These are phyloP conservation scores for Orius insidiosus DNA, from an alignment of 1,140 invertebrate species.

Conservation along the genomic window DNA sequence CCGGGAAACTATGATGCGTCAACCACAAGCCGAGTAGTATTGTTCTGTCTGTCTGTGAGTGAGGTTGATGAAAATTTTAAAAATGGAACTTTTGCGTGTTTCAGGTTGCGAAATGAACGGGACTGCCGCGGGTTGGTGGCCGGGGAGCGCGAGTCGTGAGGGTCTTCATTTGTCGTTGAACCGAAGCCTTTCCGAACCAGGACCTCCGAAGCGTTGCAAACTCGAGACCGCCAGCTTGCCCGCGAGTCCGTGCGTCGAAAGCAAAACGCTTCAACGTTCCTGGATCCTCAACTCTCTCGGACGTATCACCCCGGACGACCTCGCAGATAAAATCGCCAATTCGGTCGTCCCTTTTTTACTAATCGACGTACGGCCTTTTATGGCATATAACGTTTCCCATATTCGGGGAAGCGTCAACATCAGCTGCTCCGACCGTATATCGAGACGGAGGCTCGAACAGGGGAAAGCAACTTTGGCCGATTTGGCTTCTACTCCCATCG, in stretches of 20 bases:
- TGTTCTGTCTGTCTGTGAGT: no score
- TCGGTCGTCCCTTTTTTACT: constrained; percentile 29
- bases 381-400: constrained; percentile 52
- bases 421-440: constrained; percentile 56
- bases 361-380: constrained; percentile 53
- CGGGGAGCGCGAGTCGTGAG: constrained; percentile 28
- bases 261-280: constrained; percentile 30
- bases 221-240: constrained; percentile 37
- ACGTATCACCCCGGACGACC: constrained; percentile 5
- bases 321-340: constrained; percentile 24
- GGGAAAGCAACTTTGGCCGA: constrained; percentile 49
- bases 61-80: no score
- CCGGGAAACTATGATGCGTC: no score
- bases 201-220: constrained; percentile 36
- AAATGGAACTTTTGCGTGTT: no score
- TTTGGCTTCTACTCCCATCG: constrained; percentile 40
- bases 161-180: constrained; percentile 39
- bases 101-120: constrained; percentile 5
- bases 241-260: constrained; percentile 37
- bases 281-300: constrained; percentile 12
- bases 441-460: constrained; percentile 44
- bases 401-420: constrained; percentile 55
- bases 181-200: constrained; percentile 40
- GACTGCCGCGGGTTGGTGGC: constrained; percentile 10
- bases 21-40: no score